Base-by-base conservation (phyloP, 2,888 invertebrate species). In the Oithona nana region DNA sequence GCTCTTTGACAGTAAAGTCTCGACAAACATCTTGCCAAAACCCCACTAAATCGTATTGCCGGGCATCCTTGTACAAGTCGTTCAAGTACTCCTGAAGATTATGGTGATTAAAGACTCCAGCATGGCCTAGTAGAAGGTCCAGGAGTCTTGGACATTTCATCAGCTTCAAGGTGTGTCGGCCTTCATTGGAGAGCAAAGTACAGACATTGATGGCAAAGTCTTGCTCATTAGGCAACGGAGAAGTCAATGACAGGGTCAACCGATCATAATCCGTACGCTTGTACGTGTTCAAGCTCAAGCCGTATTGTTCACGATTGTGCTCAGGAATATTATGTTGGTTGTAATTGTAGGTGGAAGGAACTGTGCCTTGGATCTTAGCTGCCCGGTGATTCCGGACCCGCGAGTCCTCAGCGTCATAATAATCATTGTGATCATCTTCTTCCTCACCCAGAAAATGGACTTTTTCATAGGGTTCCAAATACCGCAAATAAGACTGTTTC, bases 141-240 rank as follows among this genome's bases (percentile, higher is more conserved):
- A 97, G 74, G 65, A 98, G 79, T 68, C 87, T 82, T 1, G 90
- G 90, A 67, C 86, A 86, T 67, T 87, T 84, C 64, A 83, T 83
- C 65, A 98, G 75, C 61, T 88, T 84, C 63, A 98, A 76, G 0
- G 88, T 82, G 70, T 90, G 88, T 65, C 86, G 86, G 65, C 88
- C 88, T 70, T 97, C 95, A 68, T 92, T 94, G 4, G 94, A 92
- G 68, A 98, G 79, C 64, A 98, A 78, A 0, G 92, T 93, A 73
- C 94, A 94, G 1, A 95, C 90, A 74, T 97, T 97, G 69, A 98
- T 84, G 28, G 94, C 94, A 73, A 97, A 93, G 75, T 97, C 97
- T 72, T 95, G 92, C 73, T 98, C 97, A 74, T 98, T 98, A 4
- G 97, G 95, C 72, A 98, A 79, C 1, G 97, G 94, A n/a, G 90